Evolutionary conservation across 92 coral and sea anemone species (phyloP).

Genomic region (Blastomussa wellsi): DNA sequence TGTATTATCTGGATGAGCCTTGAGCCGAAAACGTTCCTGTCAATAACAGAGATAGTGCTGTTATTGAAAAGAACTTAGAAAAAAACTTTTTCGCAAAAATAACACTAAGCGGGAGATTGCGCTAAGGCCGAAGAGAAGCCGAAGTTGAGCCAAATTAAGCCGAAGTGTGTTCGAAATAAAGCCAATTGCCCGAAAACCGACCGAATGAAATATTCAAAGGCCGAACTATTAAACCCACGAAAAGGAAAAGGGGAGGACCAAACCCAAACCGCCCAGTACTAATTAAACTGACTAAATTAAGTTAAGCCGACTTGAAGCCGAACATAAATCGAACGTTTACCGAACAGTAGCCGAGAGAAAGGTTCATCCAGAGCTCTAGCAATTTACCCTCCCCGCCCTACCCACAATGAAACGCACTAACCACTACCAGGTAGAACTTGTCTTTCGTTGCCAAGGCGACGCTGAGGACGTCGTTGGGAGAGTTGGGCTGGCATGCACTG

Average conservation of each 20-base stretch:
- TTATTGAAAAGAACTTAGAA: neutral
- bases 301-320: neutral
- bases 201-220: neutral
- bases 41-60: neutral
- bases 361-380: neutral
- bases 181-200: neutral
- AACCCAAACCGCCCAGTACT: neutral
- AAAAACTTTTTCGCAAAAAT: neutral
- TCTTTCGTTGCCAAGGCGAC: neutral
- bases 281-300: neutral
- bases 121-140: neutral
- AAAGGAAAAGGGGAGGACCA: neutral
- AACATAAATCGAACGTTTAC: neutral
- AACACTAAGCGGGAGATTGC: neutral
- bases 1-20: neutral
- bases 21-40: neutral
- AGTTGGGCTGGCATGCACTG: neutral
- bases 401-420: neutral
- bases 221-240: neutral
- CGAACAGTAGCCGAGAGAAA: neutral
- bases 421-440: neutral
- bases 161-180: neutral
- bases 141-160: neutral
- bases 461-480: neutral
- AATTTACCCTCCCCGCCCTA: neutral